Conservation (phyloP, 2,113 vertebrate genomes). For the Anser cygnoides region DNA sequence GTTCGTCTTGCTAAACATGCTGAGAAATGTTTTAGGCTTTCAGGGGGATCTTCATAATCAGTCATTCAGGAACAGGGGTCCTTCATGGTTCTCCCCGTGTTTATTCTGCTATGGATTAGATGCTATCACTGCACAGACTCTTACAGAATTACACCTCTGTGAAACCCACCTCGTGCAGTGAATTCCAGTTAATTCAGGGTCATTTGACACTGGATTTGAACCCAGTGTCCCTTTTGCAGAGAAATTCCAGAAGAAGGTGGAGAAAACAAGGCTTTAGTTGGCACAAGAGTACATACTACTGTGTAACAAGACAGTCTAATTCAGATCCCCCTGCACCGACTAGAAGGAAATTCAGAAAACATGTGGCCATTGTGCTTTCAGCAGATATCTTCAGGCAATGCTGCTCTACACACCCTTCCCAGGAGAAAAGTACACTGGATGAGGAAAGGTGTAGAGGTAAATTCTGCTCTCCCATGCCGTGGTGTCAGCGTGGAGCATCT, state of each 20-base stretch:
- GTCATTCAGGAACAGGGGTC: not conserved
- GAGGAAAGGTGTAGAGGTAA: not conserved
- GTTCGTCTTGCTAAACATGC: not conserved
- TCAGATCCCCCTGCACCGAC: not conserved
- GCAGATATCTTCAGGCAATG: not conserved
- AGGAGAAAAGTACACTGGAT: not conserved
- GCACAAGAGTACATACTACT: not conserved
- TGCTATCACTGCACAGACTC: not conserved
- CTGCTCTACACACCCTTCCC: not conserved
- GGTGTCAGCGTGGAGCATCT: not conserved
- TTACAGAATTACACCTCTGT: not conserved
- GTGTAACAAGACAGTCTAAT: fast-evolving
- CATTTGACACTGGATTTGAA: not conserved
- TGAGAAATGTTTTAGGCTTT: not conserved
- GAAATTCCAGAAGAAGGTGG: not conserved
- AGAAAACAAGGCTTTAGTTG: not conserved
- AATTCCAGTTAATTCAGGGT: not conserved
- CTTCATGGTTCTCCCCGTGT: not conserved
- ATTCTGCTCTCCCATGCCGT: not conserved
- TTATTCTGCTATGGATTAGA: not conserved
- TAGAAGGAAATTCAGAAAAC: not conserved
- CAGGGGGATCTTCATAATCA: not conserved
- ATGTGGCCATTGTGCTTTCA: fast-evolving
- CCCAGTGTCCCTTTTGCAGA: not conserved
- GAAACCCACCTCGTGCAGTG: not conserved